phyloP scores from a whole-genome alignment of 2,113 vertebrate species.

The Megaceryle maxima region DNA sequence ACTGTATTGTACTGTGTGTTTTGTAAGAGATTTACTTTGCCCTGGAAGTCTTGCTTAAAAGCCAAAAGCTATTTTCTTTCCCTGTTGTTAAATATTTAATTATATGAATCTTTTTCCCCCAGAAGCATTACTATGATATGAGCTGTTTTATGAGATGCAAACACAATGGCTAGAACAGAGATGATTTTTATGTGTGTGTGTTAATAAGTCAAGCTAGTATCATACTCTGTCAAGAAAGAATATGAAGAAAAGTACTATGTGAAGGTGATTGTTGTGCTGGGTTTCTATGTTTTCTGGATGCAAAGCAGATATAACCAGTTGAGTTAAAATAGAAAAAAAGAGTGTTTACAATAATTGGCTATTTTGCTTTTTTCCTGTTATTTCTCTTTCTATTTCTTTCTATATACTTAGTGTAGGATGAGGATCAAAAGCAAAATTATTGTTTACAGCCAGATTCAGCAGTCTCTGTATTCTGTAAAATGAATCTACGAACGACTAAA shows the following conservation, averaged over 20 bases:
- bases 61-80: background rate
- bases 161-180: background rate
- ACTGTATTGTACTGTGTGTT: background rate
- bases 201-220: background rate
- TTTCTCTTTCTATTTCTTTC: background rate
- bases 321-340: background rate
- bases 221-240: background rate
- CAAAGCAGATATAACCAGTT: background rate
- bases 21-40: background rate
- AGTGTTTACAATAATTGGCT: background rate
- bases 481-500: constrained; percentile 6
- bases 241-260: background rate
- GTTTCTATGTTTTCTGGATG: background rate
- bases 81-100: background rate
- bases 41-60: background rate
- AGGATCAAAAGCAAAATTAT: background rate
- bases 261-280: background rate
- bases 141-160: background rate
- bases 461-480: background rate
- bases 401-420: background rate
- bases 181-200: background rate
- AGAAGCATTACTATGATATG: background rate
- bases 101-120: background rate
- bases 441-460: background rate
- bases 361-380: background rate